phyloP scores from a whole-genome alignment of 1,140 invertebrate species.

The Eupristina koningsbergeri region DNA sequence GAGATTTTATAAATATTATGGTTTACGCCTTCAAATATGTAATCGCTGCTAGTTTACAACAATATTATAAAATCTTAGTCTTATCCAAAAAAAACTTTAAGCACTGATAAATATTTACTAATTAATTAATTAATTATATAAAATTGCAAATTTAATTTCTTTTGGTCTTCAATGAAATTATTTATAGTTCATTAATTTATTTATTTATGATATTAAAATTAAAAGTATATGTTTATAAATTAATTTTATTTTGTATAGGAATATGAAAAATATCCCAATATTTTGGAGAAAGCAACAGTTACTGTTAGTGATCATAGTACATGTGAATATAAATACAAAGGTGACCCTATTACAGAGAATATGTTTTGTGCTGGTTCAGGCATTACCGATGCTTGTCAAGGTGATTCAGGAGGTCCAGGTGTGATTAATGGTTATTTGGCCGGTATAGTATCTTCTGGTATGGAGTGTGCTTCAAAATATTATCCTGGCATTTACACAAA shows the following conservation, averaged over 20 bases:
- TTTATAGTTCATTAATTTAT: too few species aligned
- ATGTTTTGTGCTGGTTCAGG: conserved; percentile 52
- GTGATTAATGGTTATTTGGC: conserved; percentile 62
- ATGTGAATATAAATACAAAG: conserved; percentile 33
- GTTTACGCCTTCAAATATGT: too few species aligned
- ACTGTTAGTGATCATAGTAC: conserved; percentile 37
- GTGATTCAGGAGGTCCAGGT: conserved; percentile 59
- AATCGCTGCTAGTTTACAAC: too few species aligned
- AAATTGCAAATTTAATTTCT: too few species aligned
- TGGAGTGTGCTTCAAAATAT: conserved; percentile 73
- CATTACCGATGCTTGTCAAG: conserved; percentile 54
- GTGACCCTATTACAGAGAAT: conserved; percentile 44
- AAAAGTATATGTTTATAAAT: too few species aligned
- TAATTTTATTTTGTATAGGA: conserved; percentile 10
- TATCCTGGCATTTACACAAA: conserved; percentile 71
- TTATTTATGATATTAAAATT: too few species aligned
- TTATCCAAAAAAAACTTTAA: too few species aligned
- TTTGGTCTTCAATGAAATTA: too few species aligned
- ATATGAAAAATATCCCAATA: conserved; percentile 10
- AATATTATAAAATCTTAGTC: too few species aligned
- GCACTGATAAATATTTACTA: too few species aligned
- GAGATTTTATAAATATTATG: too few species aligned
- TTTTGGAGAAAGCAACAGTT: conserved; percentile 45
- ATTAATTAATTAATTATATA: too few species aligned
- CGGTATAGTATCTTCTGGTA: conserved; percentile 75